Percentiles rank a stretch among this genome's conserved stretches.
These are phyloP conservation scores for Boulengeromyrus knoepffleri DNA, from an alignment of 2,113 vertebrate genomes.

Conservation along the genomic window DNA sequence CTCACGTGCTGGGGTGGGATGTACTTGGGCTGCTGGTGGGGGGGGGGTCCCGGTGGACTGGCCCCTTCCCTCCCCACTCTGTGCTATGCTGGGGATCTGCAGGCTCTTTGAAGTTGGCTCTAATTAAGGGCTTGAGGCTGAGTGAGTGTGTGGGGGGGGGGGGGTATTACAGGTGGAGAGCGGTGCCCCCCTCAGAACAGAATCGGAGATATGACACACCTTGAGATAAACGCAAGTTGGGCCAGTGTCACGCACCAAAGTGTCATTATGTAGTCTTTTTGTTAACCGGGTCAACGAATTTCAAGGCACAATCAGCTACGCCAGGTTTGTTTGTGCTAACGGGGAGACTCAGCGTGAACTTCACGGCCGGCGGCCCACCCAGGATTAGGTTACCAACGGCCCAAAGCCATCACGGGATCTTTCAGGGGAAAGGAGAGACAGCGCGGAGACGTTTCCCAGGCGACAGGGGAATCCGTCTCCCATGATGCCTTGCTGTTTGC, in stretches of 20 bases:
- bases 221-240: background rate
- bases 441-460: background rate
- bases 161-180: background rate
- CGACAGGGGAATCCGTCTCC: background rate
- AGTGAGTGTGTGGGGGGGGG: background rate
- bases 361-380: background rate
- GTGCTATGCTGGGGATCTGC: background rate
- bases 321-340: background rate
- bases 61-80: background rate
- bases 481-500: background rate
- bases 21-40: background rate
- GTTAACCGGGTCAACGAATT: background rate
- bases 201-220: too few relatives aligned
- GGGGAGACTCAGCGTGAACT: background rate
- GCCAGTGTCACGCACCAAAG: background rate
- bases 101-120: background rate
- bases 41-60: background rate
- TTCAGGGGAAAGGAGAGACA: background rate
- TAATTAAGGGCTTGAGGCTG: background rate
- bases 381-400: background rate
- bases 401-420: background rate
- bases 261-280: background rate
- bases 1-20: background rate
- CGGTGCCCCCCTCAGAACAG: background rate
- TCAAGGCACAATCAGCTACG: background rate